A percentile compares a stretch with the other conserved stretches of the same genome.
Conservation (phyloP, 1,140 invertebrate genomes). For the Drosophila auraria region DNA sequence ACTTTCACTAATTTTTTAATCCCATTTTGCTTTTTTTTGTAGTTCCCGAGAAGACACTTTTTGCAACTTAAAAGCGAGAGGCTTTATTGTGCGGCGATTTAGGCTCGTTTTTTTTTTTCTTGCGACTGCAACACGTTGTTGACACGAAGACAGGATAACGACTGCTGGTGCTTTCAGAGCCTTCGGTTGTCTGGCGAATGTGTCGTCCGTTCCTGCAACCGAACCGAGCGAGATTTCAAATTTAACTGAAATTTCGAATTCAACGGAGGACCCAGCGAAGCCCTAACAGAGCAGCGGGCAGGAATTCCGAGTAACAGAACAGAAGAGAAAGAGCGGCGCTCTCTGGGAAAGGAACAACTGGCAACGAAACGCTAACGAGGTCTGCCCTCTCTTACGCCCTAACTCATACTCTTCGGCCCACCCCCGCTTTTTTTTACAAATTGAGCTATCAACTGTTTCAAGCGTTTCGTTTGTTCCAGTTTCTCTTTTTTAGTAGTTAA, state of each 20-base stretch:
- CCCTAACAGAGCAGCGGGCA: neutral
- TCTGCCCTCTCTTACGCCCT: conserved; percentile 22
- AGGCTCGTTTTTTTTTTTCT: neutral
- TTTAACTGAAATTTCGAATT: neutral
- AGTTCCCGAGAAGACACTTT: conserved; percentile 21
- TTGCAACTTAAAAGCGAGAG: neutral
- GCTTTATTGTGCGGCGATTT: neutral
- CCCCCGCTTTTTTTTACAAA: conserved; percentile 33
- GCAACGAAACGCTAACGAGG: conserved; percentile 39
- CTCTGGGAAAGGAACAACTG: neutral
- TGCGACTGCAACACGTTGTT: conserved; percentile 80
- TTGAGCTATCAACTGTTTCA: conserved; percentile 70
- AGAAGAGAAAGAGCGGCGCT: neutral
- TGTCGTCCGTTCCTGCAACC: conserved; percentile 1
- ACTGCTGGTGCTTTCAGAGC: neutral
- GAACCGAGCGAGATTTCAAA: conserved; percentile 17
- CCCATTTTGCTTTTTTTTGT: conserved; percentile 11
- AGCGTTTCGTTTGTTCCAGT: conserved; percentile 18
- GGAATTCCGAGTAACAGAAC: neutral
- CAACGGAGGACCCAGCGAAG: conserved; percentile 2
- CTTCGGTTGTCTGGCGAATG: neutral
- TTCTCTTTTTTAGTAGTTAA: conserved; percentile 13
- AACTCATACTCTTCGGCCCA: conserved; percentile 10
- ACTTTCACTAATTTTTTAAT: conserved; percentile 14
- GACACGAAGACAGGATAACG: conserved; percentile 83